A percentile compares a stretch with the other conserved stretches of the same genome.
Conservation (phyloP, 2,888 invertebrate species). For the Isoperla grammatica region DNA sequence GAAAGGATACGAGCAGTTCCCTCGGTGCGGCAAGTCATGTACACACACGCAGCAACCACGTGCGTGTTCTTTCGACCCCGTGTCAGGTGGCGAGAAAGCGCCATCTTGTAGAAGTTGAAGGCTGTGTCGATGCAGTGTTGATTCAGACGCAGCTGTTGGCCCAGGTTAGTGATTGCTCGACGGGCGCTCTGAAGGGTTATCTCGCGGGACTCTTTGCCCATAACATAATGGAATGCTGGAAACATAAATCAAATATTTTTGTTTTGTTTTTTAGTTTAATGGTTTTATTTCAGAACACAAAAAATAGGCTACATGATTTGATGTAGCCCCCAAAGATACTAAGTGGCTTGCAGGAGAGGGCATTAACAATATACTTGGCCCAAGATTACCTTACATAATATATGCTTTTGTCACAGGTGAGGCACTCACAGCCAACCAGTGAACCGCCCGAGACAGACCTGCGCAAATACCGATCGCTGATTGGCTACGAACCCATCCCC, state of each 20-base stretch:
- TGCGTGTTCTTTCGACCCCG: conserved; percentile 85
- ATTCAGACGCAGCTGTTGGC: conserved; percentile 79
- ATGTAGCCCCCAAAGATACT: not conserved
- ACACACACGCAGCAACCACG: conserved; percentile 95
- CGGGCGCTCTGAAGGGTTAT: conserved; percentile 85
- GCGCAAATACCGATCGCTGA: no score
- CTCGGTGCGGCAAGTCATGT: conserved; percentile 93
- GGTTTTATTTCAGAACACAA: no score
- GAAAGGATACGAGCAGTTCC: conserved; percentile 86
- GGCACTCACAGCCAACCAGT: no score
- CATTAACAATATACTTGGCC: no score
- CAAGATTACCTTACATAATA: no score
- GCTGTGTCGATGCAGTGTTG: conserved; percentile 91
- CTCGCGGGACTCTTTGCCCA: conserved; percentile 86
- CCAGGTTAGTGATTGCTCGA: conserved; percentile 76
- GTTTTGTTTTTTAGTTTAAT: no score
- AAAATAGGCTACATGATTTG: not conserved
- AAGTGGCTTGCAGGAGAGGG: no score
- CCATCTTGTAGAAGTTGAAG: conserved; percentile 91
- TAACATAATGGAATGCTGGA: conserved; percentile 69
- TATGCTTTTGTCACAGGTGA: no score
- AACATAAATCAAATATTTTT: conserved; percentile 30
- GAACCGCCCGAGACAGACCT: no score
- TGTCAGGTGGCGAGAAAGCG: conserved; percentile 74
- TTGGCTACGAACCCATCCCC: no score